Evolutionary conservation across 1,140 invertebrate genomes (phyloP), one percentile per base, ranked within the genome.

Genomic region (Dendroctonus ponderosae): DNA sequence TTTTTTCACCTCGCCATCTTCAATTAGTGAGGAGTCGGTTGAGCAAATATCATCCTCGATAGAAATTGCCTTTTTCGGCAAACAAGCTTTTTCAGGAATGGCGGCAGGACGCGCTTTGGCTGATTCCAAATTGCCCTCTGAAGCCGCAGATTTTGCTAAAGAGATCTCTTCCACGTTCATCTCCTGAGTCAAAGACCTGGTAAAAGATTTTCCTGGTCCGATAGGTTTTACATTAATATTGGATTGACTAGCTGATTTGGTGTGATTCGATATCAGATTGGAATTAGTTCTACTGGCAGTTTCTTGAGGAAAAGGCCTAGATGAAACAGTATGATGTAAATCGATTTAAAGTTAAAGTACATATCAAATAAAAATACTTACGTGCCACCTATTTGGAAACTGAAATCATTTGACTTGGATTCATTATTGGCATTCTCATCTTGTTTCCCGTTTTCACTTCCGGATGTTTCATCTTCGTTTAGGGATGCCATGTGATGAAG

Each of bases 111-210:
- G 56, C n/a, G 65, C 58, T 65, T 68, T 71, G 37, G 46, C 66
- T 9, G 63, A 61, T 39, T 81, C 79, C 51, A 81, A 72, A 39
- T 79, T 81, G 44, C 82, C 81, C 44, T 84, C 82, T 37, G 83
- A 83, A 42, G 79, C 74, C 5, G 81, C 83, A 0, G 78, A 68
- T 68, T 76, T 76, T 42, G 71, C 66, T 56, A 60, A 54, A 11
- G 66, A 60, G 7, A 50, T 6, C 3, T 72, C 71, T 51, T 79
- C 5, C 73, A 80, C 11, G 78, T 81, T 51, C 75, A 72, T 69
- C 40, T 78, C 73, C 65, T 77, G 74, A n/a, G 75, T 75, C 38
- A 69, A 68, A 12, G 75, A 74, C 26, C 75, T 66, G 6, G 70
- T 63, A 51, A 76, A 71, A 8, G 46, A 51, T 37, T 70, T 62